Evolutionary conservation across 2,888 invertebrate species (phyloP).

Genomic region (Cheilosia grossa): DNA sequence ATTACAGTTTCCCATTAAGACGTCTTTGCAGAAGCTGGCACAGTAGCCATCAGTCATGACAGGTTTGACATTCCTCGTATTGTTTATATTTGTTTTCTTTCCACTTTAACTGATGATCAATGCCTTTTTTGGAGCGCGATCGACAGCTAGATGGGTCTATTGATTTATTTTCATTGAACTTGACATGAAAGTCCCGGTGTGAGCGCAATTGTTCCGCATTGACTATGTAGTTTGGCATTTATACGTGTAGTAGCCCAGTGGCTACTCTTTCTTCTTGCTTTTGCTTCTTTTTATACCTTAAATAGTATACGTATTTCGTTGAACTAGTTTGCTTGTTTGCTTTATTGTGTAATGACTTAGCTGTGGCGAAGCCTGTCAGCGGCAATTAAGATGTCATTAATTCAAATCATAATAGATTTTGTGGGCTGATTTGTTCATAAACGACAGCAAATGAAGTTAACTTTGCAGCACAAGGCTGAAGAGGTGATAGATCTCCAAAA

Average conservation of each 20-base stretch:
- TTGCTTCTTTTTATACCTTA: too few relatives aligned
- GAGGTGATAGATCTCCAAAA: not conserved
- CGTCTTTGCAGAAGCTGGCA: slow-evolving; percentile 39
- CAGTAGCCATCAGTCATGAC: not conserved
- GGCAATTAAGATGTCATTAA: slow-evolving; percentile 50
- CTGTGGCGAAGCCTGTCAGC: not conserved
- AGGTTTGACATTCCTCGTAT: slow-evolving; percentile 45
- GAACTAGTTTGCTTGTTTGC: slow-evolving; percentile 4
- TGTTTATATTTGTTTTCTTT: slow-evolving; percentile 14
- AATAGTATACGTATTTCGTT: not conserved
- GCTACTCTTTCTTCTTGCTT: not conserved
- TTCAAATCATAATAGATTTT: slow-evolving; percentile 14
- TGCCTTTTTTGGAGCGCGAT: slow-evolving; percentile 43
- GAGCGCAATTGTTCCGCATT: slow-evolving; percentile 60
- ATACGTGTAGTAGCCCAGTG: not conserved
- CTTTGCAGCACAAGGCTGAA: not conserved
- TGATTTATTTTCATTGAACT: slow-evolving; percentile 62
- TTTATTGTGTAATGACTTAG: not conserved
- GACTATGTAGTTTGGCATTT: not conserved
- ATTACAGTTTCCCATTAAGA: slow-evolving; percentile 48
- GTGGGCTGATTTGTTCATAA: slow-evolving; percentile 15
- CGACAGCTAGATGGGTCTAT: slow-evolving; percentile 30
- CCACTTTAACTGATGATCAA: slow-evolving; percentile 34
- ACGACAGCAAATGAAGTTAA: not conserved
- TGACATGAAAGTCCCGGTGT: slow-evolving; percentile 61